Conservation (phyloP, 2,888 invertebrate species). For the Adelognathus sp. region DNA sequence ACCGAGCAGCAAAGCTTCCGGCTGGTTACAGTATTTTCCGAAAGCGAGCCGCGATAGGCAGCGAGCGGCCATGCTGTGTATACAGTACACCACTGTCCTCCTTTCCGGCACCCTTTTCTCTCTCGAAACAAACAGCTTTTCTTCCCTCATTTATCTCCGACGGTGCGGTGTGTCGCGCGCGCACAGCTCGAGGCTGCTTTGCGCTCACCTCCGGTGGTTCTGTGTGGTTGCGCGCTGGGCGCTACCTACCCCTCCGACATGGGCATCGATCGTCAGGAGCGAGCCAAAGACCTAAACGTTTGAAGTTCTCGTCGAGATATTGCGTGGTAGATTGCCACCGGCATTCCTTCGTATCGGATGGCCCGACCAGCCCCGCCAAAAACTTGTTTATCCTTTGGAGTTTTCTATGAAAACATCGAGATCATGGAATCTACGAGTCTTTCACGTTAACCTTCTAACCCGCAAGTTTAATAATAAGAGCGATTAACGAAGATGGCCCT, state of each 20-base stretch:
- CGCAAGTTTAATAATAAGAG: not conserved
- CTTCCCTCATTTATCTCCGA: slow-evolving; percentile 50
- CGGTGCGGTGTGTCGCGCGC: slow-evolving; percentile 31
- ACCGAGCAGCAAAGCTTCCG: slow-evolving; percentile 20
- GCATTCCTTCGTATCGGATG: not conserved
- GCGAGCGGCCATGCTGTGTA: slow-evolving; percentile 9
- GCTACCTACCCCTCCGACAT: slow-evolving; percentile 39
- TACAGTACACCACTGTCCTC: slow-evolving; percentile 11
- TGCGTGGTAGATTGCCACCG: slow-evolving; percentile 54
- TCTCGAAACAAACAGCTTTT: slow-evolving; percentile 55
- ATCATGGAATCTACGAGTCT: not conserved
- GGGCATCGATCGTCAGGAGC: slow-evolving; percentile 47
- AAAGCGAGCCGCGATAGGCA: slow-evolving; percentile 39
- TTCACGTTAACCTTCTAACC: not conserved
- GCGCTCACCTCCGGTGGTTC: slow-evolving; percentile 14
- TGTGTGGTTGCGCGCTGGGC: slow-evolving; percentile 12
- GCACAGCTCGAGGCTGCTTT: slow-evolving; percentile 39
- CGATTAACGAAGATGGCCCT: not conserved
- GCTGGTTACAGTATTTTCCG: slow-evolving; percentile 42
- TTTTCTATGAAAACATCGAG: slow-evolving; percentile 25
- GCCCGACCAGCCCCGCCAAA: slow-evolving; percentile 13
- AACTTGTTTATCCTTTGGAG: slow-evolving; percentile 36
- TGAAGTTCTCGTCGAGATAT: slow-evolving; percentile 53
- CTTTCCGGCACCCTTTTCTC: slow-evolving; percentile 15
- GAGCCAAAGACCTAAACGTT: slow-evolving; percentile 42